A percentile compares a stretch with the other conserved stretches of the same genome.
Evolutionary conservation across 2,888 invertebrate genomes (phyloP).

Genomic region (Philereme vetulata): DNA sequence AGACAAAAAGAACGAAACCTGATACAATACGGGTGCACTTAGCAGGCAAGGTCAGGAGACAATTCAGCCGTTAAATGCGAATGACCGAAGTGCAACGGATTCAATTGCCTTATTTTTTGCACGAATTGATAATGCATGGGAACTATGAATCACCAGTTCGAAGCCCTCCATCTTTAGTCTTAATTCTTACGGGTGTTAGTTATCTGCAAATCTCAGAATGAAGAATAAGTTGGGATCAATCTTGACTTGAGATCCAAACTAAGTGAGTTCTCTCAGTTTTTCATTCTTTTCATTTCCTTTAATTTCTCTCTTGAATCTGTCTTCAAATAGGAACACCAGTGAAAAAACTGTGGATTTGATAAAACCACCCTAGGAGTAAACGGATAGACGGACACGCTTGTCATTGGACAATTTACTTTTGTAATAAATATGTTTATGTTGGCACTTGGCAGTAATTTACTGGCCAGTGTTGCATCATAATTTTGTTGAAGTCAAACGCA

Average conservation of each 20-base stretch:
- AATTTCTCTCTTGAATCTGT: too few relatives aligned
- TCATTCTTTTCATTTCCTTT: too few relatives aligned
- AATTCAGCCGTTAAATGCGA: slow-evolving; percentile 52
- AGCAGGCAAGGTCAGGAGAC: slow-evolving; percentile 49
- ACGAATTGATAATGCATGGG: slow-evolving; percentile 11
- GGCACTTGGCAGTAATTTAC: too few relatives aligned
- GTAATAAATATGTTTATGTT: too few relatives aligned
- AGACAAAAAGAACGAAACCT: slow-evolving; percentile 16
- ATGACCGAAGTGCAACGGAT: slow-evolving; percentile 44
- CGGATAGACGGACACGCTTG: too few relatives aligned
- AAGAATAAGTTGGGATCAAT: too few relatives aligned
- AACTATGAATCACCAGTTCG: slow-evolving; percentile 33
- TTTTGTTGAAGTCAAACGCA: slow-evolving; percentile 21
- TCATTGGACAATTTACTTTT: too few relatives aligned
- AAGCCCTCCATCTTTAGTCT: slow-evolving; percentile 23
- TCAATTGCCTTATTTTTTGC: slow-evolving; percentile 24
- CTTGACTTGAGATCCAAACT: too few relatives aligned
- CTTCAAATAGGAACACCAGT: too few relatives aligned
- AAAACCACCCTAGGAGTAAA: too few relatives aligned
- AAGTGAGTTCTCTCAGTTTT: too few relatives aligned
- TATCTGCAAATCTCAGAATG: background rate
- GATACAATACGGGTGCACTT: slow-evolving; percentile 28
- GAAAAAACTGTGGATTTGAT: too few relatives aligned
- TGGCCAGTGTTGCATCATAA: slow-evolving; percentile 18
- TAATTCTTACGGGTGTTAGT: background rate